Conservation (phyloP, 92 coral and sea anemone species). For the Phymanthus crucifer region DNA sequence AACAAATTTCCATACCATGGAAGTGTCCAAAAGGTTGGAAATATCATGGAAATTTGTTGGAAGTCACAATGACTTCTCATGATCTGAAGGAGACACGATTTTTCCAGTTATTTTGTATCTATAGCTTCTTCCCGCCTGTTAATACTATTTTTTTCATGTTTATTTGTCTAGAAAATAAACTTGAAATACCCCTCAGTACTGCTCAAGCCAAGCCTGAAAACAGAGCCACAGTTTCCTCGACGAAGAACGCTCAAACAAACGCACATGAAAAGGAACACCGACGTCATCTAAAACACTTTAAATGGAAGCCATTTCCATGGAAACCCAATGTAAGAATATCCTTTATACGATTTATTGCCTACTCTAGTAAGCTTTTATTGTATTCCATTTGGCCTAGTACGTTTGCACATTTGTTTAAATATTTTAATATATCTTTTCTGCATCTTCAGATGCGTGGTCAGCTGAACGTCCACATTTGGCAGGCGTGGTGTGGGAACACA, state of each 20-base stretch:
- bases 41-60: too few relatives aligned
- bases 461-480: constrained; percentile 95
- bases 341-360: too few relatives aligned
- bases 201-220: not conserved
- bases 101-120: not conserved
- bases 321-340: constrained; percentile 12
- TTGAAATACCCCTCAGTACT: constrained; percentile 2
- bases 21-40: too few relatives aligned
- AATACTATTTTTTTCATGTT: not conserved
- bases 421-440: not conserved
- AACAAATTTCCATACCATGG: too few relatives aligned
- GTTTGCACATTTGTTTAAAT: not conserved
- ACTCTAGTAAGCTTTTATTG: too few relatives aligned
- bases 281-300: constrained; percentile 10
- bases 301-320: constrained; percentile 42
- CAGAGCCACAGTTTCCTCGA: not conserved
- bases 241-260: not conserved
- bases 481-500: constrained; percentile 98
- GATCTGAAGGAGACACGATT: too few relatives aligned
- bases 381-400: too few relatives aligned
- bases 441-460: constrained; percentile 77
- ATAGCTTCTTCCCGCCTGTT: too few relatives aligned
- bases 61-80: too few relatives aligned
- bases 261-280: constrained; percentile 28
- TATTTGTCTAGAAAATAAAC: not conserved